Base-by-base conservation (phyloP, 2,888 invertebrate species). In the Neoitamus cyanurus region DNA sequence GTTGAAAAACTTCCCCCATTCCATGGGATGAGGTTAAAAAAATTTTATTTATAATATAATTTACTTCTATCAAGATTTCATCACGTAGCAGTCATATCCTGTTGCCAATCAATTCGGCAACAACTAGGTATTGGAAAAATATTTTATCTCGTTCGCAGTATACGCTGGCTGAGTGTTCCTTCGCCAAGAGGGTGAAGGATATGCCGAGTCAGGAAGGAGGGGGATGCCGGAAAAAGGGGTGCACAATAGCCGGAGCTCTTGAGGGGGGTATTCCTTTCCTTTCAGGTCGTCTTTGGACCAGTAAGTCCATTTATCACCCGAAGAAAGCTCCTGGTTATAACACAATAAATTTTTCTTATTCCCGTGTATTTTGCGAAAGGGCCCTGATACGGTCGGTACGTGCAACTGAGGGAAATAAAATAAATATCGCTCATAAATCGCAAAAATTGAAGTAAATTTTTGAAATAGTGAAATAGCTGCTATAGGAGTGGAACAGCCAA, bases 251-350 rank as follows among this genome's bases (percentile, higher is more conserved):
- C 11, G 25, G n/a, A 58, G 42, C 70, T n/a, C n/a, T n/a, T n/a
- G 31, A 70, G 9, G 5, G 5, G 31, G 6, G 36, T 34, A 73
- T 73, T 73, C 25, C 36, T 34, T 73, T 73, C 25, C 36, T 34
- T 73, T 73, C 73, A 73, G 73, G 73, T 73, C 36, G 13, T 37
- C 36, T 73, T 73, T 73, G 34, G 34, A 73, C 73, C 20, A 73
- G 31, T 31, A 20, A 73, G 73, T 73, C 73, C 34, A 73, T 73
- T 73, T 73, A 73, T 73, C 73, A 73, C 73, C 36, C 20, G 37
- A 73, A 15, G 73, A 73, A 36, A 73, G 73, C 73, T 73, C 36
- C 73, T 34, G 73, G 73, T 73, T 73, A 73, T 73, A 73, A 73
- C 34, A 73, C 73, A 73, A 73, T 73, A 73, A 37, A 73, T 73